Conservation (phyloP, 92 coral and sea anemone genomes). For the Siderastrea radians region DNA sequence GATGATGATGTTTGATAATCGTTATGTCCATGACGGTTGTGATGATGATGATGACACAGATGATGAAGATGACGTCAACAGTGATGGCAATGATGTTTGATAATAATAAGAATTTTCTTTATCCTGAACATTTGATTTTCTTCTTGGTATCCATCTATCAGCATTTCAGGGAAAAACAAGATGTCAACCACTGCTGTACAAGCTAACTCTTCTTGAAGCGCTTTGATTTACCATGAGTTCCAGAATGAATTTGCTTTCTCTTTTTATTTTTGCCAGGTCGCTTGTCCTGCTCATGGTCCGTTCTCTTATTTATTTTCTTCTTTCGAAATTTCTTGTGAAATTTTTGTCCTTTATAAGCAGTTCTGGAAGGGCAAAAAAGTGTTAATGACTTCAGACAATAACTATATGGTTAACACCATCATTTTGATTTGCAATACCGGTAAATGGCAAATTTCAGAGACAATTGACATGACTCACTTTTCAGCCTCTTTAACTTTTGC, state of each 20-base stretch:
- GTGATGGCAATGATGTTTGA: neutral
- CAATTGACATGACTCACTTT: constrained; percentile 23
- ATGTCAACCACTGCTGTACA: neutral
- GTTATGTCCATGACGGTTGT: no score
- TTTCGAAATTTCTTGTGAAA: constrained; percentile 31
- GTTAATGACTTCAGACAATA: neutral
- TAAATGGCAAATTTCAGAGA: neutral
- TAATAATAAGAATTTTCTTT: no score
- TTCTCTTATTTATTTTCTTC: constrained; percentile 19
- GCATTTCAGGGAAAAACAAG: neutral
- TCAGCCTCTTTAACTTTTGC: constrained; percentile 2
- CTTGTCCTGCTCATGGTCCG: constrained; percentile 5
- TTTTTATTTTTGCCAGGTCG: constrained; percentile 37
- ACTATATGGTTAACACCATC: no score
- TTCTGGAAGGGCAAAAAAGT: neutral
- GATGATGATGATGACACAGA: neutral
- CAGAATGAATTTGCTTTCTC: constrained; percentile 29
- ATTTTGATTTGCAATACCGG: no score
- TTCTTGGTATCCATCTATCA: neutral
- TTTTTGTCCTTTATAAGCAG: constrained; percentile 12
- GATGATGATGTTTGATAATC: no score
- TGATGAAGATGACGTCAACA: neutral
- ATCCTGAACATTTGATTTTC: neutral
- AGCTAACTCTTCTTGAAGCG: constrained; percentile 30
- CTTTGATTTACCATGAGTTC: constrained; percentile 41